Base-by-base conservation (phyloP, 2,113 vertebrate genomes). In the Excalfactoria chinensis region DNA sequence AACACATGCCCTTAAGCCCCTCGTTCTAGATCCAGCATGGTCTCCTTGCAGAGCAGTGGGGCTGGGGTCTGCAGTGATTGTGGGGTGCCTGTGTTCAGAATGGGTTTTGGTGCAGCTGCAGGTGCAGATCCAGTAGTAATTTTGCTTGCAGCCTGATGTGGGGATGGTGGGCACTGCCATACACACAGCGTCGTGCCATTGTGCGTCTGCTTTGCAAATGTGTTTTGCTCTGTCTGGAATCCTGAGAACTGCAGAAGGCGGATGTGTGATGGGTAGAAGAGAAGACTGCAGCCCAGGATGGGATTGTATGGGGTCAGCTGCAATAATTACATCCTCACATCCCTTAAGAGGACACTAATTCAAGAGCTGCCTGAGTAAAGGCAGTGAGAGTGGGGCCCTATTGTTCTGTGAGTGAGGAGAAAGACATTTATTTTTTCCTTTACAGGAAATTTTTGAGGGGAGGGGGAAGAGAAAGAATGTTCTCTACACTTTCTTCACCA, bases 391-490 rank as follows among this genome's bases (percentile, higher is more conserved):
- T 13, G 72, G 46, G 60, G 56, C 53, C 28, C 43, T 76, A 53
- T 79, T 71, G 64, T 68, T 76, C 79, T 76, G 2, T 4, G 18
- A 58, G n/a, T 16, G 78, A 71, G 53, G 71, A 44, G 41, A 75
- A 90, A 80, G 64, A 71, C 51, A 11, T 58, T 64, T 68, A 56
- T 69, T 92, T 92, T 84, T 92, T 75, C 67, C 80, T 85, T 81
- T 76, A 70, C 49, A 79, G 77, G 82, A 87, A 87, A 87, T 67
- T 90, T 92, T 79, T 3, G 6, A 75, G 56, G 21, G 48, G 48
- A 69, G 53, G 5, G 34, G 40, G 51, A 55, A 55, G 60, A 90
- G 21, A 59, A 48, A 25, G 13, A 49, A 48, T 30, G 44, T 35
- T 26, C 58, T 56, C 35, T 66, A 55, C 17, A 20, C 70, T 86